A percentile compares a stretch with the other conserved stretches of the same genome.
Conservation (phyloP, 2,797 vertebrate genomes). For the Cirrhinus mrigala region DNA sequence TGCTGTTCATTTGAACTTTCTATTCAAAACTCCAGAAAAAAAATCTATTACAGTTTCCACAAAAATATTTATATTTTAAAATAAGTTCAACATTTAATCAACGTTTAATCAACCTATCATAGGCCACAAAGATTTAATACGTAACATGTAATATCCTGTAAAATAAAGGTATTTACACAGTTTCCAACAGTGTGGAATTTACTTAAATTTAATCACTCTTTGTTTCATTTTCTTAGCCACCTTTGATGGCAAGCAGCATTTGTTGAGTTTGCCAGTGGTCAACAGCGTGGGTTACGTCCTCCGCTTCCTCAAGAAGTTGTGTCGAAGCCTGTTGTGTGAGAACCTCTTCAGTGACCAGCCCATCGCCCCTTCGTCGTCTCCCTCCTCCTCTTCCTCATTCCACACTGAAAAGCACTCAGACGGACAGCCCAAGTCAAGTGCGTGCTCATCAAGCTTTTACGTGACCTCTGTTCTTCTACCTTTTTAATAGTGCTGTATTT, state of each 20-base stretch:
- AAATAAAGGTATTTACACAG: neutral
- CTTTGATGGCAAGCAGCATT: slow-evolving; percentile 96
- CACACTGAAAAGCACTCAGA: slow-evolving; percentile 62
- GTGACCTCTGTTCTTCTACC: neutral
- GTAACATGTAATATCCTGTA: neutral
- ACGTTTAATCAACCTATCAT: too few relatives aligned
- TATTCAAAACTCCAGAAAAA: neutral
- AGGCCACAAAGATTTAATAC: too few relatives aligned
- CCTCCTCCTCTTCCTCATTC: slow-evolving; percentile 60
- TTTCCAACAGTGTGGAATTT: neutral
- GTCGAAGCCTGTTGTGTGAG: slow-evolving; percentile 92
- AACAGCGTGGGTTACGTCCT: slow-evolving; percentile 95
- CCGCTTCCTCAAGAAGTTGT: slow-evolving; percentile 95
- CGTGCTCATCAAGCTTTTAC: slow-evolving; percentile 14
- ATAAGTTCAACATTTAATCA: too few relatives aligned
- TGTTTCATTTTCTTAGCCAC: slow-evolving; percentile 78
- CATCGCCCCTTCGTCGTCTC: slow-evolving; percentile 74
- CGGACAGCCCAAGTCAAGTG: slow-evolving; percentile 63
- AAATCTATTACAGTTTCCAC: neutral
- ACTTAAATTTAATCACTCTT: neutral
- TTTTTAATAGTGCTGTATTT: neutral
- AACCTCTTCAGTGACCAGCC: slow-evolving; percentile 98
- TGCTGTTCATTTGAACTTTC: neutral
- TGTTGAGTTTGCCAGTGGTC: slow-evolving; percentile 91
- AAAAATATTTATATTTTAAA: neutral